Evolutionary conservation across 2,888 invertebrate species (phyloP).

Genomic region (Drosophila testacea): DNA sequence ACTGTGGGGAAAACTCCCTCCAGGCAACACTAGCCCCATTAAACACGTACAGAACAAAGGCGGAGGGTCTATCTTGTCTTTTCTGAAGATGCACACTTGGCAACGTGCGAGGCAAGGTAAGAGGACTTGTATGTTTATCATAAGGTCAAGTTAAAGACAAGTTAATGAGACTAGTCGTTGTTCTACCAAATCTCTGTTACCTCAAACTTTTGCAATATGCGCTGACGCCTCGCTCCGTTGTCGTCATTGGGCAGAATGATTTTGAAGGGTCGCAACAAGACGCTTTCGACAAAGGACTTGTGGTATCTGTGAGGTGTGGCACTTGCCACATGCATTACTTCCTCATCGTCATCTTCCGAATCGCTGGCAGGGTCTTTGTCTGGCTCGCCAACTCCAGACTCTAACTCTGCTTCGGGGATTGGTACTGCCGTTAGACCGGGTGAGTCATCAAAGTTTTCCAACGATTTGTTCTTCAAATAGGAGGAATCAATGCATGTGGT

Average conservation of each 20-base stretch:
- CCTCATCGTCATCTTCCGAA: constrained; percentile 41
- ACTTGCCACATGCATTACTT: constrained; percentile 84
- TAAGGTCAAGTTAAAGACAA: constrained; percentile 69
- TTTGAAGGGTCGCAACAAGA: constrained; percentile 83
- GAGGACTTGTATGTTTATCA: background rate
- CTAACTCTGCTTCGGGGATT: constrained; percentile 2
- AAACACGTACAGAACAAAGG: constrained; percentile 68
- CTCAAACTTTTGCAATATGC: constrained; percentile 84
- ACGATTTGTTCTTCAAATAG: constrained; percentile 84
- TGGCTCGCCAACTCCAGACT: constrained; percentile 10
- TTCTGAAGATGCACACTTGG: constrained; percentile 44
- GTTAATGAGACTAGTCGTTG: constrained; percentile 30
- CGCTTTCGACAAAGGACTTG: constrained; percentile 83
- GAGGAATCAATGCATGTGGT: constrained; percentile 83
- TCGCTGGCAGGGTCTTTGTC: constrained; percentile 45
- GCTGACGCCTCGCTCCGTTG: constrained; percentile 78
- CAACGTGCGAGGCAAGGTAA: background rate
- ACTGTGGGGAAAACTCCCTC: constrained; percentile 33
- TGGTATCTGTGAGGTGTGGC: constrained; percentile 73
- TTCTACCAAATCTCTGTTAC: constrained; percentile 83
- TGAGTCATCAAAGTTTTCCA: constrained; percentile 84
- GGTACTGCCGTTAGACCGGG: constrained; percentile 56
- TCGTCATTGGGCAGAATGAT: constrained; percentile 82
- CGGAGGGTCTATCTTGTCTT: constrained; percentile 40
- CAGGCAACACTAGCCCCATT: constrained; percentile 70